These are phyloP conservation scores for Lucinisca nassula DNA, from an alignment of 2,888 invertebrate genomes.

Conservation along the genomic window DNA sequence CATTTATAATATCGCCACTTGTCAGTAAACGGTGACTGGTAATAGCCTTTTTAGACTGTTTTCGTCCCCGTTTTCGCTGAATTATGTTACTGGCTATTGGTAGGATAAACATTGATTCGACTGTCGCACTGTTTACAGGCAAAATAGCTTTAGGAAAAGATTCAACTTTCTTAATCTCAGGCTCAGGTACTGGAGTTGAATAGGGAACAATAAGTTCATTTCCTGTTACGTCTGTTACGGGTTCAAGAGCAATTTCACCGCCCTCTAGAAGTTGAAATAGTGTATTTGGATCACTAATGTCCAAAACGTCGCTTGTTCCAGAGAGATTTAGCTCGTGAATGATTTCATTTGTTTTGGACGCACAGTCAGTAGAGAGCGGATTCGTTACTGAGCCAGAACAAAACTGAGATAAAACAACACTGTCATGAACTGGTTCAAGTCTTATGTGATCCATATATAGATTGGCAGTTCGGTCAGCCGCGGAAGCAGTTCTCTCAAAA, in stretches of 20 bases:
- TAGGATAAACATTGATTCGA: neutral
- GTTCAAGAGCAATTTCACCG: slow-evolving; percentile 9
- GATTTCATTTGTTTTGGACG: neutral
- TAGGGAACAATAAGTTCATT: neutral
- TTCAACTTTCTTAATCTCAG: neutral
- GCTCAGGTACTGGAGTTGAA: neutral
- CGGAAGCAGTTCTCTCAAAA: too few relatives aligned
- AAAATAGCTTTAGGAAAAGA: too few relatives aligned
- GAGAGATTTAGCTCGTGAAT: neutral
- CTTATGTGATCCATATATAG: neutral
- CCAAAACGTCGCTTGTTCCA: slow-evolving; percentile 10
- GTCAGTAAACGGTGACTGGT: slow-evolving; percentile 37
- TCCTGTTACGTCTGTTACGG: neutral
- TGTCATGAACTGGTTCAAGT: neutral
- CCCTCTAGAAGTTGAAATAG: slow-evolving; percentile 13
- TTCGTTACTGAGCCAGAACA: neutral
- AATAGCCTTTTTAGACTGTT: neutral
- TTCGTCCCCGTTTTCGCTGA: neutral
- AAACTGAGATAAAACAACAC: neutral
- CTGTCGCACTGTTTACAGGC: neutral
- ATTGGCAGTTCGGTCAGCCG: too few relatives aligned
- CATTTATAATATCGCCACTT: neutral
- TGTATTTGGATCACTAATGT: slow-evolving; percentile 13
- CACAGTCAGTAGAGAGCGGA: neutral
- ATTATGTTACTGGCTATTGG: neutral